Percentiles rank a stretch among this genome's conserved stretches.
phyloP scores from a whole-genome alignment of 2,113 vertebrate species.

The Cyphomyrus plagiostoma region DNA sequence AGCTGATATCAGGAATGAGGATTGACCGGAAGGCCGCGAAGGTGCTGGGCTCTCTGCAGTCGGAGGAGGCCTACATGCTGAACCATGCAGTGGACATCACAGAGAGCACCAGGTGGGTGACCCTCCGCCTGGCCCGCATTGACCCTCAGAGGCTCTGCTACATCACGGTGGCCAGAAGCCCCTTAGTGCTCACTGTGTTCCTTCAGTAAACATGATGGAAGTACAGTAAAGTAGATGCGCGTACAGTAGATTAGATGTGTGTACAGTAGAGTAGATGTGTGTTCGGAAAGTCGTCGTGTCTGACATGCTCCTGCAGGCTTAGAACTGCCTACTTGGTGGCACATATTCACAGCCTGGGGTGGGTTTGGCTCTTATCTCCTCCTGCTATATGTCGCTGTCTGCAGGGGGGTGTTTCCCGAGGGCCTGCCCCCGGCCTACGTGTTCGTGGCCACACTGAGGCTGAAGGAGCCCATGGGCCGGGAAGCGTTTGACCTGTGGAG shows the following conservation, averaged over 20 bases:
- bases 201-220: not conserved
- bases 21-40: slow-evolving; percentile 38
- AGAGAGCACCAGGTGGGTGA: slow-evolving; percentile 46
- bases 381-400: not conserved
- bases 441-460: slow-evolving; percentile 51
- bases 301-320: not conserved
- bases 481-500: slow-evolving; percentile 48
- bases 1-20: slow-evolving; percentile 47
- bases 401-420: slow-evolving; percentile 53
- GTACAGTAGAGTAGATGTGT: not conserved
- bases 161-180: not conserved
- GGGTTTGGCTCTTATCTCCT: not conserved
- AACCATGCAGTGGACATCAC: slow-evolving; percentile 41
- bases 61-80: slow-evolving; percentile 46
- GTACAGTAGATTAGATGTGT: not conserved
- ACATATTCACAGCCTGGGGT: not conserved
- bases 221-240: not conserved
- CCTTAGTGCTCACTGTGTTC: not conserved
- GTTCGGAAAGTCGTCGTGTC: not conserved
- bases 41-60: slow-evolving; percentile 47
- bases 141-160: not conserved
- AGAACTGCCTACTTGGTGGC: not conserved
- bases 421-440: slow-evolving; percentile 56
- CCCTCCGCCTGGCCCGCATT: not conserved
- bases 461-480: slow-evolving; percentile 41